Evolutionary conservation across 2,888 invertebrate genomes (phyloP), one percentile per base, ranked within the genome.

Genomic region (Trachelus tabidus): DNA sequence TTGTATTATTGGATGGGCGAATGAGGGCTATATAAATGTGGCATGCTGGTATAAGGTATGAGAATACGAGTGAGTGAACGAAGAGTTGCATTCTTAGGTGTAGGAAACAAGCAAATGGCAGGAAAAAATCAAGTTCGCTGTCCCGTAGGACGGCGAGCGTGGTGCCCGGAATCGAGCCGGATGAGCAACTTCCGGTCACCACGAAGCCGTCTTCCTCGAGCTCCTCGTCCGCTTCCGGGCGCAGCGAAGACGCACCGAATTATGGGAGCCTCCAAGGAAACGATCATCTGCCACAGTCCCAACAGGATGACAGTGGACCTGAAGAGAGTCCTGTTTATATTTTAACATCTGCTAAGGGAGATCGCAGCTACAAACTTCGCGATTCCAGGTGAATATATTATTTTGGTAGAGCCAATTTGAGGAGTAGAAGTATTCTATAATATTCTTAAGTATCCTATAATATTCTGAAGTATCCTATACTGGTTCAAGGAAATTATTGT

Each of bases 311-410:
- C 79, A 90, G 92, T 81, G 90, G 90, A n/a, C 88, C 91, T 33
- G 90, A 91, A 79, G 90, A 91, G 81, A 89, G 91, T 78, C 90
- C 90, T 73, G 91, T 91, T 68, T 90, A 91, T 82, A 90, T 91
- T 80, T 83, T 90, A 35, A 89, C 90, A 34, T 90, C 91, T 76
- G 89, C 91, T 40, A 91, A 91, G 75, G 91, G 91, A 68, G 91
- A 91, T 76, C 89, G 91, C 69, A 91, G 91, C 84, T 95, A 95
- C 91, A 95, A 95, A 90, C 93, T 95, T 82, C 94, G 95, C 87
- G 95, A 96, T 90, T 95, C 95, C 87, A 95, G 95, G 95, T 95
- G 92, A 83, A 76, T 71, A 77, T 75, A 31, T 73, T 33, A 30
- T 74, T 33, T 23, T 56, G 15, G 2, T 56, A 9, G 1, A 23